Conservation (phyloP, 2,888 invertebrate genomes). For the Melipona bicolor region DNA sequence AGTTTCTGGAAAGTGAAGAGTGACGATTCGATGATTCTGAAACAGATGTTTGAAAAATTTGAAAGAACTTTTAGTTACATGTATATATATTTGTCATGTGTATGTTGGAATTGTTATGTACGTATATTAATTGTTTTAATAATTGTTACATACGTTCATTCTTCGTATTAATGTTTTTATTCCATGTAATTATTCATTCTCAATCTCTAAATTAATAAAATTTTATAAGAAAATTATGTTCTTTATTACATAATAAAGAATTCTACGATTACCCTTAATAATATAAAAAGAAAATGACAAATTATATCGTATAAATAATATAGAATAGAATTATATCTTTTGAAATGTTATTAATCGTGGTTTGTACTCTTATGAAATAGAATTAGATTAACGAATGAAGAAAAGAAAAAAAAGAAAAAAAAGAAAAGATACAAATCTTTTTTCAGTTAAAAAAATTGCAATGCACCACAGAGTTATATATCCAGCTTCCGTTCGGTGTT, state of each 20-base stretch:
- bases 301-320: too few species aligned
- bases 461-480: background rate
- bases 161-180: background rate
- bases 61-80: background rate
- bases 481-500: slow-evolving; percentile 34
- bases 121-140: background rate
- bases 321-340: too few species aligned
- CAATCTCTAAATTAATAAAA: background rate
- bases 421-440: slow-evolving; percentile 8
- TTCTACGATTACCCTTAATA: too few species aligned
- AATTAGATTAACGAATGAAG: background rate
- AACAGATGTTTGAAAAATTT: slow-evolving; percentile 14
- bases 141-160: background rate
- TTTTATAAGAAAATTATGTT: background rate
- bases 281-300: too few species aligned
- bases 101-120: background rate
- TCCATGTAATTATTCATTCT: background rate
- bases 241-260: too few species aligned
- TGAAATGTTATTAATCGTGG: background rate
- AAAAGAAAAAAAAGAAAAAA: too few species aligned
- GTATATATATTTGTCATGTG: background rate
- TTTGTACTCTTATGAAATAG: background rate
- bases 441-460: background rate
- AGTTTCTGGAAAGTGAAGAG: background rate
- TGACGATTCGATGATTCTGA: background rate